Evolutionary conservation across 2,797 vertebrate species (phyloP).

Genomic region (Neomorphus geoffroyi): DNA sequence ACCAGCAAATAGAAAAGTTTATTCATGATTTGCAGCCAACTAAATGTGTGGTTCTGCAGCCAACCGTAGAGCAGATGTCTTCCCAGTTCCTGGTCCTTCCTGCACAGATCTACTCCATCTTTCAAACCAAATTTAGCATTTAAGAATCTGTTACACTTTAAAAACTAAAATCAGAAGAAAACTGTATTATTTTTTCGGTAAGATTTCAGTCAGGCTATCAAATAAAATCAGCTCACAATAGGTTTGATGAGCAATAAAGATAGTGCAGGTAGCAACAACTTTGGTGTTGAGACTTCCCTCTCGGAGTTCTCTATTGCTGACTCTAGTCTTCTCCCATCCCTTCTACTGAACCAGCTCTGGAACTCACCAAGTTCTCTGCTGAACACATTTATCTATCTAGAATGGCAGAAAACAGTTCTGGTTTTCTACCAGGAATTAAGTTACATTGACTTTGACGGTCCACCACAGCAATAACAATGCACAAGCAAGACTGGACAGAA

Average conservation of each 20-base stretch:
- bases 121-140: not conserved
- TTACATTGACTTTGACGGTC: not conserved
- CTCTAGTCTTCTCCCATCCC: not conserved
- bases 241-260: not conserved
- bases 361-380: not conserved
- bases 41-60: not conserved
- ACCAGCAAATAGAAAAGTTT: not conserved
- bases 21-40: not conserved
- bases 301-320: not conserved
- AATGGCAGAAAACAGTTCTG: accelerated
- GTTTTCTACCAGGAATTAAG: not conserved
- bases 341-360: not conserved
- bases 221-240: not conserved
- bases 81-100: not conserved
- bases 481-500: not conserved
- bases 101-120: not conserved
- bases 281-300: not conserved
- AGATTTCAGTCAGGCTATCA: not conserved
- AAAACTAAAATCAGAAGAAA: not conserved
- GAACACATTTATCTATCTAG: not conserved
- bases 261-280: not conserved
- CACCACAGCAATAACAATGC: accelerated
- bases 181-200: accelerated
- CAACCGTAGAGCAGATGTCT: not conserved
- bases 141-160: not conserved